phyloP scores from a whole-genome alignment of 2,113 vertebrate species.

The Pachycephala philippinensis region DNA sequence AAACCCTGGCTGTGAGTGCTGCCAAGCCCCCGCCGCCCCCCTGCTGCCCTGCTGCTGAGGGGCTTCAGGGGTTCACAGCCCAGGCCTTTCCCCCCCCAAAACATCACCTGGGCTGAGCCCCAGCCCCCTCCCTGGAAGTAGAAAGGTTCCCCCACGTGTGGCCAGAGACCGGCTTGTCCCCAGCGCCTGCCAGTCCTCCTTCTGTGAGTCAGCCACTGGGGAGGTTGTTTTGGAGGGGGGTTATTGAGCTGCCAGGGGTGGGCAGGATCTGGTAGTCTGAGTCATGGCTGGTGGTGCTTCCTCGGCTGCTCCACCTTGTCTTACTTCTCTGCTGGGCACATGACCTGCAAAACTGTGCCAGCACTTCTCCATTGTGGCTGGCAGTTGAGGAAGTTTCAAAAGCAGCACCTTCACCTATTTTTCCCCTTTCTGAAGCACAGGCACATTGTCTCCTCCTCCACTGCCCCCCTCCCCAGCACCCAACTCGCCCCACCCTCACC shows the following conservation, averaged over 20 bases:
- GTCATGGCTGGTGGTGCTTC: accelerated
- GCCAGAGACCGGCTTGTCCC: neutral
- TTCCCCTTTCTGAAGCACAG: neutral
- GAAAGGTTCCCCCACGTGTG: accelerated
- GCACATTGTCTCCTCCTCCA: neutral
- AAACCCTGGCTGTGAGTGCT: neutral
- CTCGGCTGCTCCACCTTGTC: accelerated
- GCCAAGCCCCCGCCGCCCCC: neutral
- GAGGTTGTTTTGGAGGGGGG: neutral
- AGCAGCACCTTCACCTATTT: neutral
- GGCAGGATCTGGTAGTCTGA: neutral
- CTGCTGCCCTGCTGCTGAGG: neutral
- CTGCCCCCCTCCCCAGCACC: neutral
- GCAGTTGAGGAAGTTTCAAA: neutral
- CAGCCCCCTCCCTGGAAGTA: neutral
- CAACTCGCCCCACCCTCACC: accelerated
- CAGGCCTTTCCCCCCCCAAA: neutral
- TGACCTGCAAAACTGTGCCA: accelerated
- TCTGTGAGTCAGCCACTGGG: neutral
- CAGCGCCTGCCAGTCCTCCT: accelerated
- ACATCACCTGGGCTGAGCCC: neutral
- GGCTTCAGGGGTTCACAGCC: neutral
- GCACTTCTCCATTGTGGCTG: neutral
- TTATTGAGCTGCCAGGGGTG: neutral
- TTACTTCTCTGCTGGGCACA: neutral